Evolutionary conservation across 2,888 invertebrate genomes (phyloP).

Genomic region (Drosophila picticornis): DNA sequence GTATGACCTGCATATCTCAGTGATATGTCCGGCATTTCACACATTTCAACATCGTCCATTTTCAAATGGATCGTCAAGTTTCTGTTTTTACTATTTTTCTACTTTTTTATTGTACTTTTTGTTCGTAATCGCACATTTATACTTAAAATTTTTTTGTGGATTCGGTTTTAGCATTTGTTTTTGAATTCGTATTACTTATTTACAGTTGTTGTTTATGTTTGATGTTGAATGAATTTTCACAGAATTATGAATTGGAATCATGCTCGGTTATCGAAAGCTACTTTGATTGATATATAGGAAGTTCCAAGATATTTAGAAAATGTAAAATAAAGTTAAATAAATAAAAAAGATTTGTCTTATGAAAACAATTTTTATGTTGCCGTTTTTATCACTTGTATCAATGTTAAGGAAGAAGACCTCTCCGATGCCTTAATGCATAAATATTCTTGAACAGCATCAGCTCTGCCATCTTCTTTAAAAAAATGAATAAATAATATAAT

Average conservation of each 20-base stretch:
- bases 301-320: not conserved
- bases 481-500: not conserved
- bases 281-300: not conserved
- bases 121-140: not conserved
- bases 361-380: not conserved
- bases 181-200: not conserved
- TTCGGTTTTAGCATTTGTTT: not conserved
- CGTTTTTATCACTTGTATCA: no score
- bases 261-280: not conserved
- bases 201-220: not conserved
- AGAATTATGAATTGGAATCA: not conserved
- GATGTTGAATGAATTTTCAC: accelerated
- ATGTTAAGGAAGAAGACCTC: no score
- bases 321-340: not conserved
- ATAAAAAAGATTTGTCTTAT: not conserved
- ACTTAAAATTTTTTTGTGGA: not conserved
- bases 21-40: no score
- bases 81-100: not conserved
- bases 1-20: not conserved
- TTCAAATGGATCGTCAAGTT: not conserved
- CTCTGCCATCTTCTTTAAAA: no score
- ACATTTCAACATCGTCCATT: not conserved
- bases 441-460: no score
- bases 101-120: not conserved
- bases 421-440: not conserved